A percentile compares a stretch with the other conserved stretches of the same genome.
phyloP scores from a whole-genome alignment of 1,140 invertebrate genomes.

The Solenopsis fugax region DNA sequence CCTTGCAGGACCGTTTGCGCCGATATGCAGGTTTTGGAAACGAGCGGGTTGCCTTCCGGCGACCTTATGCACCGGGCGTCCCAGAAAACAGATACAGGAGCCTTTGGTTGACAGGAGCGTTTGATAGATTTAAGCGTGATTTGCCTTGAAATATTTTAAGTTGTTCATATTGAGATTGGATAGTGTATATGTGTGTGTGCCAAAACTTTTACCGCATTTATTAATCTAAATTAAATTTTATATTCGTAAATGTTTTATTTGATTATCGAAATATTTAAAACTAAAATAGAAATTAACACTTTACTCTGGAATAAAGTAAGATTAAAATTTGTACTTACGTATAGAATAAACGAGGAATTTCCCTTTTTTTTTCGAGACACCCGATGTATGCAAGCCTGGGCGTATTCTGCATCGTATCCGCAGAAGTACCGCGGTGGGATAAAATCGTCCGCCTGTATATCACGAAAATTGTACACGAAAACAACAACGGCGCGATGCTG shows the following conservation, averaged over 20 bases:
- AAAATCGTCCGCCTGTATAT: slow-evolving; percentile 63
- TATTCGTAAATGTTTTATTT: neutral
- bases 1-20: slow-evolving; percentile 65
- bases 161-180: neutral
- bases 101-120: neutral
- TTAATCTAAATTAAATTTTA: neutral
- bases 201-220: neutral
- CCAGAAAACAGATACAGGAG: neutral
- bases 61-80: slow-evolving; percentile 34
- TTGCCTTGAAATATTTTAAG: neutral
- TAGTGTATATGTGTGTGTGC: too few species aligned
- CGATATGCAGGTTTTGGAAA: slow-evolving; percentile 68
- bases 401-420: slow-evolving; percentile 56
- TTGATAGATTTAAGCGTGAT: neutral
- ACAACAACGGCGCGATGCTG: slow-evolving; percentile 26
- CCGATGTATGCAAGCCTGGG: slow-evolving; percentile 9
- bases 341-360: neutral
- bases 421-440: slow-evolving; percentile 63
- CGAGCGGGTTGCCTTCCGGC: slow-evolving; percentile 48
- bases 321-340: neutral
- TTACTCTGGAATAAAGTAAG: neutral
- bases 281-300: neutral
- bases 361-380: slow-evolving; percentile 16
- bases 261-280: neutral
- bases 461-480: slow-evolving; percentile 66